Conservation (phyloP, 35 echinoderm and acorn worm genomes). For the Apostichopus japonicus region DNA sequence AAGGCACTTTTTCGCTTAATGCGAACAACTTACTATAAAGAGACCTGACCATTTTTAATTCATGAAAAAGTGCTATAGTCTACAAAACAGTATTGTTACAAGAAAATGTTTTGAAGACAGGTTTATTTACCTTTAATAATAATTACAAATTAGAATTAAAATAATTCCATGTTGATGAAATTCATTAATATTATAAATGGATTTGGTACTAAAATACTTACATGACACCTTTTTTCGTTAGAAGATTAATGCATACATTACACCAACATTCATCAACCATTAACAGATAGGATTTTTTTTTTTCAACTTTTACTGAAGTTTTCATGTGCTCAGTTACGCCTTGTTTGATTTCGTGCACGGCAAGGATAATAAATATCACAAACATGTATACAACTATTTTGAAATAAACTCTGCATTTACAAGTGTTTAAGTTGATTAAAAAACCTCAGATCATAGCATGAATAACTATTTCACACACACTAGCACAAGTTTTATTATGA, state of each 20-base stretch:
- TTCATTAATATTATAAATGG: neutral
- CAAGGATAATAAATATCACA: neutral
- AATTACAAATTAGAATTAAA: neutral
- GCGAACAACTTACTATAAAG: no score
- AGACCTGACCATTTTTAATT: no score
- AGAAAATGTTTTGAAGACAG: no score
- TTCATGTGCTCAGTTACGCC: neutral
- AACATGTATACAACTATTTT: neutral
- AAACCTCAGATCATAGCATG: neutral
- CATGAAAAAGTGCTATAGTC: no score
- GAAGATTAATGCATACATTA: neutral
- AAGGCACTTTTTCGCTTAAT: no score
- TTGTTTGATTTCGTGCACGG: neutral
- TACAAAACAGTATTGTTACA: no score
- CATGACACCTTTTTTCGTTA: neutral
- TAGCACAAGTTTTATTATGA: neutral
- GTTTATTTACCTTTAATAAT: neutral
- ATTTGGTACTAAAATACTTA: neutral
- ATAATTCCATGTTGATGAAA: neutral
- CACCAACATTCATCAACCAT: neutral
- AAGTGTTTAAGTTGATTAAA: neutral
- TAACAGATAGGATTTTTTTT: neutral
- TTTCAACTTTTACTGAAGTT: neutral
- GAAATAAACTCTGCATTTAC: neutral
- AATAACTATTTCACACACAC: neutral